Base-by-base conservation (phyloP, 2,888 invertebrate genomes). In the Heliconius ethilla region DNA sequence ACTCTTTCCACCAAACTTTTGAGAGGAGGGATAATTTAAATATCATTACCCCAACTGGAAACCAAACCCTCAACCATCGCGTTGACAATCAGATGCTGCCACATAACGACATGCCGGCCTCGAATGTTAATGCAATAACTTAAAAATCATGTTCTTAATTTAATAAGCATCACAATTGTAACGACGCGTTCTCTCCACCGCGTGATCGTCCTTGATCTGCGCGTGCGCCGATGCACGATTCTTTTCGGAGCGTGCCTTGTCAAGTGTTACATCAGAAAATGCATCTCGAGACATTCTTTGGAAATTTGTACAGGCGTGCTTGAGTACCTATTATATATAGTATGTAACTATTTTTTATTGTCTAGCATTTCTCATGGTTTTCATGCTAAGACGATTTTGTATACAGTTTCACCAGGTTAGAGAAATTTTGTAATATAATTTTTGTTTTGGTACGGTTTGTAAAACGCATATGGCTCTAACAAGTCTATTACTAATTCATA, bases 211-310 rank as follows among this genome's bases (percentile, higher is more conserved):
- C 92, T 91, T 91, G 90, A 82, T 81, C 70, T 81, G 85, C 85
- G 88, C 92, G 90, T 91, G 91, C 88, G 83, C 85, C 79, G 84
- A 84, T 83, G 89, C 91, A 90, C 90, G 91, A 89, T 86, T 90
- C 83, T 89, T 91, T 85, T 84, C 84, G 81, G 82, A 84, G 81
- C 81, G 74, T 80, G 78, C 80, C 79, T 78, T 81, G 79, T 79
- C 76, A 79, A 75, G 77, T 78, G 83, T 87, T 87, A 85, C 87
- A 86, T 87, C 87, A 87, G 83, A 80, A 80, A 82, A 84, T 83
- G 84, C 84, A 86, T 79, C 84, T 81, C 82, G 82, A 51, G 83
- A 83, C 84, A 78, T 83, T 83, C 83, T 79, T 81, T 84, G 80
- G 83, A 84, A 85, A 85, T 84, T 85, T 86, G 82, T 78, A 83